Evolutionary conservation across 1,140 invertebrate species (phyloP).

Genomic region (Calosoma granatense): DNA sequence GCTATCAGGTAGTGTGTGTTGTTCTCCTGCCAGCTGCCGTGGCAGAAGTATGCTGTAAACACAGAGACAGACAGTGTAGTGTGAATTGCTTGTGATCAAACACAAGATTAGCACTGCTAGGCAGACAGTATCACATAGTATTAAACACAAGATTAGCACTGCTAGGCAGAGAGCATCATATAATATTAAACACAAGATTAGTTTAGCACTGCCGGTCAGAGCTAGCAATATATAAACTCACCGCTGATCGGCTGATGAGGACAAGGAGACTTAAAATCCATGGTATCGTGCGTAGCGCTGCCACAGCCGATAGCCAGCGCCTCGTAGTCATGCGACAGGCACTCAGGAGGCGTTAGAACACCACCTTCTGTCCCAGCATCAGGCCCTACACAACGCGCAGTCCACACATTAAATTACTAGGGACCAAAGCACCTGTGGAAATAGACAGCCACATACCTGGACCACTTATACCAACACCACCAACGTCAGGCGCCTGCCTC

Average conservation of each 20-base stretch:
- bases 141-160: too few relatives aligned
- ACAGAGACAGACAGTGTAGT: constrained; percentile 8
- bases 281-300: constrained; percentile 43
- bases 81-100: too few relatives aligned
- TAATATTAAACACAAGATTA: too few relatives aligned
- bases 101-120: too few relatives aligned
- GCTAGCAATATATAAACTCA: constrained; percentile 17
- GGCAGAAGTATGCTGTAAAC: constrained; percentile 51
- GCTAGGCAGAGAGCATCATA: too few relatives aligned
- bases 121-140: too few relatives aligned
- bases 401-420: not conserved
- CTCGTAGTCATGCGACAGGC: constrained; percentile 40
- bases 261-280: constrained; percentile 59
- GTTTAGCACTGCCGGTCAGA: not conserved
- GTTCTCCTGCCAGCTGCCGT: constrained; percentile 57
- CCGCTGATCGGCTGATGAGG: constrained; percentile 22
- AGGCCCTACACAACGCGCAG: constrained; percentile 24
- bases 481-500: not conserved
- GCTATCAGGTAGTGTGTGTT: constrained; percentile 54
- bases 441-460: not conserved
- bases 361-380: constrained; percentile 26
- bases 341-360: constrained; percentile 24
- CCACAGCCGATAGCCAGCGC: constrained; percentile 55
- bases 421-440: not conserved
- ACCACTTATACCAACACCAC: not conserved